phyloP scores from a whole-genome alignment of 1,140 invertebrate genomes.

The Cydia fagiglandana region DNA sequence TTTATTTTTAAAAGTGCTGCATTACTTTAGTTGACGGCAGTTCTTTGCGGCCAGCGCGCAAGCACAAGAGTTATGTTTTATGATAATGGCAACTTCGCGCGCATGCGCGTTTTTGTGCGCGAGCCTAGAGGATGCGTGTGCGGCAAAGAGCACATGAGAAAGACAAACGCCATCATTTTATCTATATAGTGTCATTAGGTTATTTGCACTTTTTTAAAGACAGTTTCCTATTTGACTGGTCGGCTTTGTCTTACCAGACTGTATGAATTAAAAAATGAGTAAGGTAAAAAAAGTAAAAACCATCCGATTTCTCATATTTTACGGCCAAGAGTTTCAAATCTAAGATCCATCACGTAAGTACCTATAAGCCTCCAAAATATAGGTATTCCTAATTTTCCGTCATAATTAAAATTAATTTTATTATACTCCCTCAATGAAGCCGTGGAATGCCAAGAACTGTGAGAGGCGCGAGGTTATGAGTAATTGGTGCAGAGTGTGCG shows the following conservation, averaged over 20 bases:
- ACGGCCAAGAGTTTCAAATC: not conserved
- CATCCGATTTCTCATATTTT: too few species aligned
- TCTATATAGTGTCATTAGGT: too few species aligned
- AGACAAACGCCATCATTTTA: not conserved
- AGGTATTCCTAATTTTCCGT: not conserved
- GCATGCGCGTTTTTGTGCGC: constrained; percentile 19
- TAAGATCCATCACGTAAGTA: not conserved
- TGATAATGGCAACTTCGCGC: not conserved
- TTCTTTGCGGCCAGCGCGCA: not conserved
- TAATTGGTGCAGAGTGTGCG: constrained; percentile 13
- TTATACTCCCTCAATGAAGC: not conserved
- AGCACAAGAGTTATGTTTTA: not conserved
- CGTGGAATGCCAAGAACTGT: not conserved
- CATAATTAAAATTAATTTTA: not conserved
- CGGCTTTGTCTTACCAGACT: not conserved
- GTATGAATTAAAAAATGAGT: too few species aligned
- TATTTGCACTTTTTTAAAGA: not conserved
- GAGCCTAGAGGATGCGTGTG: not conserved
- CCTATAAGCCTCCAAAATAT: not conserved
- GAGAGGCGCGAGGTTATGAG: constrained; percentile 5
- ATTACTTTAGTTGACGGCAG: too few species aligned
- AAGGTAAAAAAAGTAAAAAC: too few species aligned
- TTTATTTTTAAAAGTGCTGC: not conserved
- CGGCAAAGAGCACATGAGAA: not conserved
- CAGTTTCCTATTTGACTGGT: not conserved